Conservation (phyloP, 2,113 vertebrate species). For the Albula goreensis region DNA sequence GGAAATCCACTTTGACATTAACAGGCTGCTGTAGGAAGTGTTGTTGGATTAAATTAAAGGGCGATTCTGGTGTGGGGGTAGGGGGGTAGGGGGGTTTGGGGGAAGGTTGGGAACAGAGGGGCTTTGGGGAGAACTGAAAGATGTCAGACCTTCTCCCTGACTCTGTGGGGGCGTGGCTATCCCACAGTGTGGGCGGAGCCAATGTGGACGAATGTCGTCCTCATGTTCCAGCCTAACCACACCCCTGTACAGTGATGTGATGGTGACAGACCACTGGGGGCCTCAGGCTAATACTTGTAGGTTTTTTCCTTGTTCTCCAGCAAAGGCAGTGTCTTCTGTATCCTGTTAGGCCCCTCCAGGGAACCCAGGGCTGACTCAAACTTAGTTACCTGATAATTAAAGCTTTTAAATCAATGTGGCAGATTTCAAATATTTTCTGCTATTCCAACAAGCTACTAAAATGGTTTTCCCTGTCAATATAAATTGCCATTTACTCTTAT, state of each 20-base stretch:
- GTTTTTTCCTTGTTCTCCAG: constrained; percentile 29
- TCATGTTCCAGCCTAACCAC: constrained; percentile 33
- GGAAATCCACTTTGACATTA: constrained; percentile 77
- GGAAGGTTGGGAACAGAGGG: constrained; percentile 43
- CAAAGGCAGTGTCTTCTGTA: not conserved
- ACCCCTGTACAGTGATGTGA: constrained; percentile 48
- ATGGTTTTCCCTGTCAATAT: too few relatives aligned
- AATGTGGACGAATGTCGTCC: not conserved
- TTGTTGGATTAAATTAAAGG: constrained; percentile 76
- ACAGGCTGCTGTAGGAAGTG: constrained; percentile 79
- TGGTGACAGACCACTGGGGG: constrained; percentile 57
- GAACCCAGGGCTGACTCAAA: not conserved
- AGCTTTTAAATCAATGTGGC: not conserved
- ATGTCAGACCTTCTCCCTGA: not conserved
- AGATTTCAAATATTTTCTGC: not conserved
- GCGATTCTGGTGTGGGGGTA: constrained; percentile 42
- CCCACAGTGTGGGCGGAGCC: not conserved
- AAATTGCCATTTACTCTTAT: too few relatives aligned
- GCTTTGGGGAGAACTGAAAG: constrained; percentile 21
- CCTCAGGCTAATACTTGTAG: constrained; percentile 42
- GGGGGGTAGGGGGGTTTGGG: constrained; percentile 30
- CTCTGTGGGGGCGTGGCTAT: not conserved
- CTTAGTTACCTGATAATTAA: not conserved
- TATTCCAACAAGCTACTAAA: too few relatives aligned
- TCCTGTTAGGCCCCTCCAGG: not conserved